Evolutionary conservation across 1,140 invertebrate genomes (phyloP), one percentile per base, ranked within the genome.

Genomic region (Polyergus mexicanus): DNA sequence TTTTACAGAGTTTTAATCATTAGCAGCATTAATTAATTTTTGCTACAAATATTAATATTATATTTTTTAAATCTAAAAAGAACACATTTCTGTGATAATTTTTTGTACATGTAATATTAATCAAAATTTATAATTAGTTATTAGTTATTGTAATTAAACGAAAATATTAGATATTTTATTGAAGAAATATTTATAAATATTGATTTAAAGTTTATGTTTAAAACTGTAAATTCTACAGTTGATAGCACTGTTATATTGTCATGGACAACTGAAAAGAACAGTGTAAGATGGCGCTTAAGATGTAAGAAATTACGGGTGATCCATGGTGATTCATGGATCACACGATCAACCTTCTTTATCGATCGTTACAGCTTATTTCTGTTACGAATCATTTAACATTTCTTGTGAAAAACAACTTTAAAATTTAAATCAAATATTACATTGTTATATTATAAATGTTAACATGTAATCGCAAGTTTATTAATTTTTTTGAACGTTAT

Each of bases 201-300:
- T 32, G 51, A 3, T 51, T 6, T 51, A 51, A 51, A 51, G 19
- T 19, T 19, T 16, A 51, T 51, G 5, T 51, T 51, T 51, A 13
- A 56, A 80, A 32, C 78, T 72, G 10, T 72, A 60, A 25, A n/a
- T 83, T 72, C 78, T 62, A 10, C 44, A 72, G 68, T 56, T 44
- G 78, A 25, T 83, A 83, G 60, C 7, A 60, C n/a, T 28, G n/a
- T 44, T 47, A 11, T 19, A 60, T 10, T 72, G 11, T 44, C 25
- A 25, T 25, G 22, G 3, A 44, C 32, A 81, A 44, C 28, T 51
- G 11, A 19, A 66, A 32, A 66, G 54, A 83, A 22, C 41, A 69
- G 44, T 44, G 19, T 72, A 5, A 60, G 78, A 63, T 74, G 78
- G 78, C 68, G 78, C 54, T 69, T 41, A 41, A 22, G 38, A 76